These are phyloP conservation scores for Apamea epomidion DNA, from an alignment of 2,888 invertebrate species.

Conservation along the genomic window DNA sequence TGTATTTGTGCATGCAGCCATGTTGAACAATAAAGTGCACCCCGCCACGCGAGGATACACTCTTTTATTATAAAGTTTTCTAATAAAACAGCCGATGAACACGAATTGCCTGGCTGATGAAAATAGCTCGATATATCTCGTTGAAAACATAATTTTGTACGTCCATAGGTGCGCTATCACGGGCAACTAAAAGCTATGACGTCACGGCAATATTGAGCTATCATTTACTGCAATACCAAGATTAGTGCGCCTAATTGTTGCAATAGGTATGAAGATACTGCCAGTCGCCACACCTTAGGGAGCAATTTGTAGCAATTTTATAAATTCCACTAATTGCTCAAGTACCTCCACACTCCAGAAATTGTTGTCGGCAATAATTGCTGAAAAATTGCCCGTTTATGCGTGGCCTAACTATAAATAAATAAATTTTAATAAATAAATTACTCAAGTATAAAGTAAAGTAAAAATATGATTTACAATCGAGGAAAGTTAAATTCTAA, in stretches of 20 bases:
- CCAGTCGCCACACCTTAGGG: background rate
- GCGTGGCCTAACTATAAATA: background rate
- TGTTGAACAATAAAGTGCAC: conserved; percentile 77
- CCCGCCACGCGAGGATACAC: conserved; percentile 57
- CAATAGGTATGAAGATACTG: background rate
- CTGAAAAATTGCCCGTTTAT: background rate
- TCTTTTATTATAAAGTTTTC: conserved; percentile 78
- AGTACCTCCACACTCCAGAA: background rate
- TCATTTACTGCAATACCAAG: background rate
- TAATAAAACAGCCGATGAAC: conserved; percentile 80
- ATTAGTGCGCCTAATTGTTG: background rate
- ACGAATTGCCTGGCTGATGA: conserved; percentile 70
- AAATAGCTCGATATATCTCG: conserved; percentile 46
- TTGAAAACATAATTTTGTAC: conserved; percentile 35
- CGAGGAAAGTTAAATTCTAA: no score
- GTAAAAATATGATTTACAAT: no score
- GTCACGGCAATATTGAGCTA: background rate
- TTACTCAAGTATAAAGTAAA: no score
- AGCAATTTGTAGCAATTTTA: background rate
- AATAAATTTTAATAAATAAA: no score
- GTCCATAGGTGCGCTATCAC: background rate
- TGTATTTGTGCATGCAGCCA: conserved; percentile 65
- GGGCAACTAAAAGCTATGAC: background rate
- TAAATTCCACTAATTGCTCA: background rate
- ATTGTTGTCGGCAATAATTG: background rate